Base-by-base conservation (phyloP, 2,797 vertebrate genomes). In the Sebastes miniatus region DNA sequence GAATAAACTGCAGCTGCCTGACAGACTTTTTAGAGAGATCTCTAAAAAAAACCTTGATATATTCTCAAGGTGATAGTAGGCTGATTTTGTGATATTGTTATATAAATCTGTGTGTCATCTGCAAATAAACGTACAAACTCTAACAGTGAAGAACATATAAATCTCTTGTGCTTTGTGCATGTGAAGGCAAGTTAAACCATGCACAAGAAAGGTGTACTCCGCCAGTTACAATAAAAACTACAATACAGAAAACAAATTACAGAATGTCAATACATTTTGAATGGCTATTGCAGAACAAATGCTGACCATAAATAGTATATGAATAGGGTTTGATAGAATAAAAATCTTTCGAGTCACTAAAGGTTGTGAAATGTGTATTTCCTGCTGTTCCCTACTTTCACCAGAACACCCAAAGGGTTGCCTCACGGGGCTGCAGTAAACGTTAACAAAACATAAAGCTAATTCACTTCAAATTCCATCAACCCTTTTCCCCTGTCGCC, bases 381-480 rank as follows among this genome's bases (percentile, higher is more conserved):
- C 57, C 52, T 27, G n/a, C 47, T 69, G 47, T 61, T 31, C 27
- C 16, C 25, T 57, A 64, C 72, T 59, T 76, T 66, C 31, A 76
- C 39, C 34, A 72, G 75, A 82, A 86, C 73, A 80, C 77, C 80
- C 73, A 78, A 59, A 54, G 76, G 56, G 68, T 69, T 68, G 65
- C 73, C 57, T 85, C 82, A 52, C 25, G 25, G 69, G 69, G 80
- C 83, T 58, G 73, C 81, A 77, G 88, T 88, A 85, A 88, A 87
- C 80, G 61, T 76, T 85, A 88, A 91, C 59, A 22, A 90, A 92
- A 90, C 80, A 89, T 85, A 86, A 79, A 91, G 72, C 90, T 90
- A 91, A 91, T 94, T 89, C 87, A 92, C 85, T 91, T 93, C 84
- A 91, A 91, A 91, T 87, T 91, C 84, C 86, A 88, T 88, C 87